A percentile compares a stretch with the other conserved stretches of the same genome.
Conservation (phyloP, 2,113 vertebrate species). For the Rattus norvegicus region DNA sequence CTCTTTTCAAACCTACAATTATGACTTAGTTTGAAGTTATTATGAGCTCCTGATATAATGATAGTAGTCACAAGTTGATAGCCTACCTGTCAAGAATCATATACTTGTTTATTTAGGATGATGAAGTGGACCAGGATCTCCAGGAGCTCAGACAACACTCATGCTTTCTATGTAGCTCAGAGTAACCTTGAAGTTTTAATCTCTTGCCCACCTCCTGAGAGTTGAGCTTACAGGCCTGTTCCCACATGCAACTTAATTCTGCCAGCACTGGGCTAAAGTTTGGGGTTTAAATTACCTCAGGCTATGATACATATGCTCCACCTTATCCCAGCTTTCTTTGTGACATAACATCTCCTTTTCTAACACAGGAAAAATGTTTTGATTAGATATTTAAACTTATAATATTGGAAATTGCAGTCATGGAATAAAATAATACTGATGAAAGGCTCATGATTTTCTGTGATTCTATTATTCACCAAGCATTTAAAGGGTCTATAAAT, state of each 20-base stretch:
- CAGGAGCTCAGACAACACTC: not conserved
- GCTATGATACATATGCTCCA: accelerated
- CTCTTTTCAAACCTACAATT: not conserved
- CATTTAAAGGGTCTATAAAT: not conserved
- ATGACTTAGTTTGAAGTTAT: not conserved
- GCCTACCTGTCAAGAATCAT: not conserved
- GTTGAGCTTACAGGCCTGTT: not conserved
- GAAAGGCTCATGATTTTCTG: not conserved
- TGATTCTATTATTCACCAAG: not conserved
- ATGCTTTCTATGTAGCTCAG: not conserved
- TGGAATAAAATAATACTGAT: not conserved
- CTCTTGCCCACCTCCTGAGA: not conserved
- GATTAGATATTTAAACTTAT: too few species aligned
- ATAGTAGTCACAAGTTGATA: not conserved
- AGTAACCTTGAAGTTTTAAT: not conserved
- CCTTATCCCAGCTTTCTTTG: not conserved
- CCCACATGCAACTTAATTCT: not conserved
- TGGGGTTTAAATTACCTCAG: not conserved
- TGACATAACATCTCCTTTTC: not conserved
- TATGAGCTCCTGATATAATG: not conserved
- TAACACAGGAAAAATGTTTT: not conserved
- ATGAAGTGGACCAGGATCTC: not conserved
- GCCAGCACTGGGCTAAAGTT: accelerated
- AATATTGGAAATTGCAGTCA: not conserved
- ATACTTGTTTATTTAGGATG: not conserved